These are phyloP conservation scores for Beris morrisii DNA, from an alignment of 2,888 invertebrate genomes.

Conservation along the genomic window DNA sequence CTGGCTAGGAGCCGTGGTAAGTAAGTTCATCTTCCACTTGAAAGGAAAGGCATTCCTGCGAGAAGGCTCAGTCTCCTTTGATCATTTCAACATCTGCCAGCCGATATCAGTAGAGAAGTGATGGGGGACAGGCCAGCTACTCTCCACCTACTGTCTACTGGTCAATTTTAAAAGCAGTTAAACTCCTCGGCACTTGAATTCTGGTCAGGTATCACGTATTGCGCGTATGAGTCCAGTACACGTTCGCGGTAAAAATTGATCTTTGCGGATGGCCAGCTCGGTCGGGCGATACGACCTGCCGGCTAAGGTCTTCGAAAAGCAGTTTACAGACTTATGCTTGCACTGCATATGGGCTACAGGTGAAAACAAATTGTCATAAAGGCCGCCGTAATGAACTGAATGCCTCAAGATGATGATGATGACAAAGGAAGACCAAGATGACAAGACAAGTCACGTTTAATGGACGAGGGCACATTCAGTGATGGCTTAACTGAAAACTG, in stretches of 20 bases:
- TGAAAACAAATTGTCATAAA: conserved; percentile 33
- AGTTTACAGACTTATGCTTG: no score
- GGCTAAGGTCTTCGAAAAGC: no score
- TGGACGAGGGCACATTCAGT: conserved; percentile 25
- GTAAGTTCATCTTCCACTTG: conserved; percentile 22
- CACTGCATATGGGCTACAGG: conserved; percentile 21
- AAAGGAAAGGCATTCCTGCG: conserved; percentile 24
- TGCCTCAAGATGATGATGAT: conserved; percentile 17
- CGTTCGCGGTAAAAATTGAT: conserved; percentile 25
- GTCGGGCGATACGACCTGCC: conserved; percentile 19
- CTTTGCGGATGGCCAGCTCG: conserved; percentile 14
- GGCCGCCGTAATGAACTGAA: conserved; percentile 18
- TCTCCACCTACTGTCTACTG: conserved; percentile 26
- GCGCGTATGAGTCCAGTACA: background rate
- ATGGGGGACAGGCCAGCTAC: conserved; percentile 15
- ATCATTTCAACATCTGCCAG: conserved; percentile 29
- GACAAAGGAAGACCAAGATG: conserved; percentile 28
- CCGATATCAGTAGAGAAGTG: conserved; percentile 9
- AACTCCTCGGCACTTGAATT: conserved; percentile 15
- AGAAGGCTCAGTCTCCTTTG: conserved; percentile 23
- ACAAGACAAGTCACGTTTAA: conserved; percentile 23
- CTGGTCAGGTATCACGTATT: conserved; percentile 21
- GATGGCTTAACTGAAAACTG: conserved; percentile 20
- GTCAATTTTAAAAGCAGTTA: conserved; percentile 24
- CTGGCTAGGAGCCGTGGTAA: conserved; percentile 22